Percentiles rank a stretch among this genome's conserved stretches.
These are phyloP conservation scores for Lagopus muta DNA, from an alignment of 2,113 vertebrate genomes.

Conservation along the genomic window DNA sequence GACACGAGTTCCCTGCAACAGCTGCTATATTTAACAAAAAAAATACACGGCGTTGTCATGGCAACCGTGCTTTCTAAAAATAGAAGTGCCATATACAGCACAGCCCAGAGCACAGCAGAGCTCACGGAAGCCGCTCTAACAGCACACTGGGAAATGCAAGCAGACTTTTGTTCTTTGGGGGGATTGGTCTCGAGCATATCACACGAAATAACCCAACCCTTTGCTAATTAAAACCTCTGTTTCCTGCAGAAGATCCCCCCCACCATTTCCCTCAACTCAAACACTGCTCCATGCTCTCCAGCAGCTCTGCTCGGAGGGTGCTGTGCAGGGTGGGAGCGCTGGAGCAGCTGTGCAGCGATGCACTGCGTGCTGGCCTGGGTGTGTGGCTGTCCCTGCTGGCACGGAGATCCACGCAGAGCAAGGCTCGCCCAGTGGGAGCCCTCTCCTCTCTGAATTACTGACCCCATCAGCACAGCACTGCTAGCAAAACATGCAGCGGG, in stretches of 20 bases:
- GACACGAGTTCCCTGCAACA: conserved; percentile 54
- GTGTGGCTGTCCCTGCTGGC: background rate
- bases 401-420: no score
- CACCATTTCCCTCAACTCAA: fast-evolving
- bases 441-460: background rate
- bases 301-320: background rate
- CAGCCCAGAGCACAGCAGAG: background rate
- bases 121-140: background rate
- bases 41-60: conserved; percentile 60
- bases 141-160: background rate
- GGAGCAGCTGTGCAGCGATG: fast-evolving
- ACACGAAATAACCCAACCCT: background rate
- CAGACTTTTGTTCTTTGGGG: background rate
- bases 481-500: background rate
- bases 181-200: background rate
- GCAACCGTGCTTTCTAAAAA: conserved; percentile 73
- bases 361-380: fast-evolving
- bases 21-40: conserved; percentile 74
- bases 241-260: background rate
- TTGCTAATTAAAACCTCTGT: background rate
- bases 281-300: fast-evolving
- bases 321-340: background rate
- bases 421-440: background rate
- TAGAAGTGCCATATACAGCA: conserved; percentile 41
- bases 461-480: background rate